Base-by-base conservation (phyloP, 2,888 invertebrate genomes). In the Perizoma flavofasciatum region DNA sequence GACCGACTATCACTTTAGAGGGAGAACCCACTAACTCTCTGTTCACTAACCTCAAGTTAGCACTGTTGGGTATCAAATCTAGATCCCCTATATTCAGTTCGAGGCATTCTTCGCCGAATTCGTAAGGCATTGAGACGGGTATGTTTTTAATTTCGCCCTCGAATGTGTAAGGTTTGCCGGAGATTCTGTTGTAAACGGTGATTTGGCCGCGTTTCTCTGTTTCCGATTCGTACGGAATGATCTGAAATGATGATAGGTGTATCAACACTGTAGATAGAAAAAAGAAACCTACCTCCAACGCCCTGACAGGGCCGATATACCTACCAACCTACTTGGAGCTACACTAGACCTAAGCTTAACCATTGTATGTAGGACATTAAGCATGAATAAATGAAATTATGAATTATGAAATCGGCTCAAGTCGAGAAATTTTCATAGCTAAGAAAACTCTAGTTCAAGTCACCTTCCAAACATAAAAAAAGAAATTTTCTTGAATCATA, bases 121-220 rank as follows among this genome's bases (percentile, higher is more conserved):
- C 72, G 68, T 75, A 78, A 0, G 79, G 75, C 59, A 82, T 67
- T 35, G 73, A 72, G 9, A 78, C 71, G 0, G 82, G 76, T 0
- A 86, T 5, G 0, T 74, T 61, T 1, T 67, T 67, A 4, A 91
- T 72, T 0, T 70, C 65, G 0, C 88, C 87, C 0, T 75, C 66
- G 88, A 86, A 89, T 0, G 66, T 60, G 60, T 74, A 78, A 0
- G 89, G 89, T 41, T 89, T 83, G 0, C 86, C 87, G 0, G 88
- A 79, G 0, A 82, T 68, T 60, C 81, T 85, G 71, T 90, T 89
- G 77, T 83, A 89, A 0, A 83, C 67, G 0, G 87, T 89, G n/a
- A 90, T 76, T 0, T 78, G 74, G 10, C 78, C 83, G 0, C 66
- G 65, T 61, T 73, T 77, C 0, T 68, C 63, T 3, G 59, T 63